Base-by-base conservation (phyloP, 2,888 invertebrate species). In the Mimumesa dahlbomi region DNA sequence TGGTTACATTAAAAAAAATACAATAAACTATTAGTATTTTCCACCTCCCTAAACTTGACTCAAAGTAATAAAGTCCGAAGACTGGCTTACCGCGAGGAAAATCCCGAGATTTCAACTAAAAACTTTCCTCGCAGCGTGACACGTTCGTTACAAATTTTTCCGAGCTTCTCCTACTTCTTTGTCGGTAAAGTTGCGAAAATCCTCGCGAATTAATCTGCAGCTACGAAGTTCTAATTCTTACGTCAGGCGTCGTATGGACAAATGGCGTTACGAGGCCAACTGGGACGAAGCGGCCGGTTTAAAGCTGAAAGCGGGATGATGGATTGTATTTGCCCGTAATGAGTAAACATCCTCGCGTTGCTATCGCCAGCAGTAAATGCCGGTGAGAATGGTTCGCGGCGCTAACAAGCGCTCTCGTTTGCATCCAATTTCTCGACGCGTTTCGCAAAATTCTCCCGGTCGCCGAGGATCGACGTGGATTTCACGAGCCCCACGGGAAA, bases 311-410 rank as follows among this genome's bases (percentile, higher is more conserved):
- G 49, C 7, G 29, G 7, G 38, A 57, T 50, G 57, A 84, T 82
- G 74, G 76, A 84, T 84, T 64, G 77, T 75, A 71, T 83, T 83
- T 77, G 64, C 72, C 53, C 21, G 80, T 79, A 82, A 84, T 76
- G 79, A 81, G 80, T 82, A 80, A 82, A 82, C 78, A 82, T 63
- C 53, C 62, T 68, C 21, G 61, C 46, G 38, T 49, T 48, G 46
- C 43, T 53, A 64, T 62, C 62, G 45, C 22, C 52, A 57, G 25
- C 40, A 63, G 52, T 31, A 56, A 66, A 57, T 59, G 53, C 43
- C 61, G 18, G 59, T 48, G 45, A 18, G 57, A 46, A 58, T 53
- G 59, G 40, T 61, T 53, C 53, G 22, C 59, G 34, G 56, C 53
- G 36, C 67, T 79, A 80, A 80, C 80, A 80, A 77, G 79, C 74